Evolutionary conservation across 1,140 invertebrate genomes (phyloP).

Genomic region (Epicauta chinensis): DNA sequence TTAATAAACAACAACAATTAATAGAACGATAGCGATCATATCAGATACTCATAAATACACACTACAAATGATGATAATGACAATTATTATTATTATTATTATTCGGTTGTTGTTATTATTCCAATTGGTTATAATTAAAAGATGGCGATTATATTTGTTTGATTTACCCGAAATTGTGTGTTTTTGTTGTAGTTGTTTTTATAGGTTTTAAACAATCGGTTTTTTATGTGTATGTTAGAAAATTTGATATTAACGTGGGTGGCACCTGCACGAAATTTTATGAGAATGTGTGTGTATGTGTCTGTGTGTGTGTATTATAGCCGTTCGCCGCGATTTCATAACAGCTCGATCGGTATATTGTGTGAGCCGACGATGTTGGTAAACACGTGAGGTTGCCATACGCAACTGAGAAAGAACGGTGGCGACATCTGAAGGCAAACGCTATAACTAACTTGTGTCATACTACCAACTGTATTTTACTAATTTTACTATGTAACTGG

Average conservation of each 20-base stretch:
- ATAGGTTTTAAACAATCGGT: constrained; percentile 10
- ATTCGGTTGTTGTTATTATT: too few relatives aligned
- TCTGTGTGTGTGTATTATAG: constrained; percentile 21
- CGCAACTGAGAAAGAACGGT: background rate
- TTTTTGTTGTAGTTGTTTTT: too few relatives aligned
- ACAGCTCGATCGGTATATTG: constrained; percentile 33
- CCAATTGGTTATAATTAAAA: background rate
- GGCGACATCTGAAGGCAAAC: too few relatives aligned
- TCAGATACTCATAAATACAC: too few relatives aligned
- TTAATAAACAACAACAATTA: too few relatives aligned
- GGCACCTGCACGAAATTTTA: constrained; percentile 26
- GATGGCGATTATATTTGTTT: constrained; percentile 6
- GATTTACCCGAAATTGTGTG: background rate
- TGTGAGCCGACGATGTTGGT: constrained; percentile 29
- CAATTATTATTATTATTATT: too few relatives aligned
- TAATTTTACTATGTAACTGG: too few relatives aligned
- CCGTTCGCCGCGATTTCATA: constrained; percentile 38
- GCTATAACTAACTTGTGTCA: too few relatives aligned
- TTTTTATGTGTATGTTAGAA: too few relatives aligned
- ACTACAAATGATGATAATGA: too few relatives aligned
- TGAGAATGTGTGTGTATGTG: background rate
- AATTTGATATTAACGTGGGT: constrained; percentile 32
- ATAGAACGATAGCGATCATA: too few relatives aligned
- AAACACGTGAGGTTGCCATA: constrained; percentile 36
- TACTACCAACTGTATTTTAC: too few relatives aligned